These are phyloP conservation scores for Cnemophilus loriae DNA, from an alignment of 2,113 vertebrate genomes.

Conservation along the genomic window DNA sequence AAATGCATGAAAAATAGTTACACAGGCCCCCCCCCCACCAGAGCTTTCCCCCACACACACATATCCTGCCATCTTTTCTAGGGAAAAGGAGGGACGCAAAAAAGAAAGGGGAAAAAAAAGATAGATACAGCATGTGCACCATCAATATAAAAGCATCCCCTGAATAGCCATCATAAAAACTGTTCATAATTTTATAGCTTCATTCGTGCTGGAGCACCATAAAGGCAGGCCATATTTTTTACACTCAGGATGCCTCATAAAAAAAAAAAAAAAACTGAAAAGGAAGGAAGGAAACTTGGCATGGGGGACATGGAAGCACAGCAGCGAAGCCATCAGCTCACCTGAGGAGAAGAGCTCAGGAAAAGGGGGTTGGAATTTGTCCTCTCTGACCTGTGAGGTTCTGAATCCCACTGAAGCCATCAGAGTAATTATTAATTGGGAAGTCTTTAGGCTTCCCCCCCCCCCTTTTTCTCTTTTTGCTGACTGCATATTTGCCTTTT, in stretches of 20 bases:
- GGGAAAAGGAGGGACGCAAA: constrained; percentile 59
- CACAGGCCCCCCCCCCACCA: constrained; percentile 78
- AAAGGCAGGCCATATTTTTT: constrained; percentile 99
- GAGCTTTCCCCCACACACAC: not conserved
- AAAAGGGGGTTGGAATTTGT: constrained; percentile 63
- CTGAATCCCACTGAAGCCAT: constrained; percentile 61
- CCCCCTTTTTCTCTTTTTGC: constrained; percentile 39
- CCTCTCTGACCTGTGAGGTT: constrained; percentile 65
- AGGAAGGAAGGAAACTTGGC: constrained; percentile 65
- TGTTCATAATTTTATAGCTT: constrained; percentile 99
- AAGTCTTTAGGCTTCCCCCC: constrained; percentile 34
- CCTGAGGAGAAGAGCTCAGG: constrained; percentile 75
- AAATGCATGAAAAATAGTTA: constrained; percentile 99
- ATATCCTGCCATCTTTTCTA: constrained; percentile 72
- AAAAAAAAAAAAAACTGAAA: constrained; percentile 40
- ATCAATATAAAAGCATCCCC: constrained; percentile 99
- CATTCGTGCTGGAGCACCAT: constrained; percentile 97
- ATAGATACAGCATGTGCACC: constrained; percentile 96
- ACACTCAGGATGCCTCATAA: constrained; percentile 83
- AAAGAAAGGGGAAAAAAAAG: constrained; percentile 66
- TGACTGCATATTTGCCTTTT: constrained; percentile 72
- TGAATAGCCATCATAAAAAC: constrained; percentile 99
- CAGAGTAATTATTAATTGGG: constrained; percentile 74
- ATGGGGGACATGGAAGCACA: not conserved
- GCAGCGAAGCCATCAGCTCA: constrained; percentile 48